A percentile compares a stretch with the other conserved stretches of the same genome.
These are phyloP conservation scores for Protaetia brevitarsis DNA, from an alignment of 1,140 invertebrate genomes.

Conservation along the genomic window DNA sequence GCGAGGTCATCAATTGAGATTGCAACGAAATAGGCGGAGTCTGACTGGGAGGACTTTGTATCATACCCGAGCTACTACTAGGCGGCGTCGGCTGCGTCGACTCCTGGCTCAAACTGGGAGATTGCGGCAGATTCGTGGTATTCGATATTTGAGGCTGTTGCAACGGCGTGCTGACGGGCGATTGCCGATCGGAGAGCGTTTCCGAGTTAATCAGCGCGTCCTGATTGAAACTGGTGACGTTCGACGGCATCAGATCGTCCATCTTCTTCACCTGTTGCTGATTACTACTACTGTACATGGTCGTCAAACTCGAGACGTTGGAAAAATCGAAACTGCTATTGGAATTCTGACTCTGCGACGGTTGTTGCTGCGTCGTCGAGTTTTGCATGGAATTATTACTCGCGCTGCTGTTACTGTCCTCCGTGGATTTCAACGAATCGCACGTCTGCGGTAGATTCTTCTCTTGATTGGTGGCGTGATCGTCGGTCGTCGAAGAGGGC, in stretches of 20 bases:
- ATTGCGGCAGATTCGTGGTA: neutral
- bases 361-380: constrained; percentile 33
- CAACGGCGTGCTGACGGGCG: neutral
- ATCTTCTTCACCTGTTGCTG: constrained; percentile 48
- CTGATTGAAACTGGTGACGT: constrained; percentile 40
- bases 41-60: constrained; percentile 13
- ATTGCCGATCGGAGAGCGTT: neutral
- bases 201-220: constrained; percentile 27
- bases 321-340: constrained; percentile 45
- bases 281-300: constrained; percentile 45
- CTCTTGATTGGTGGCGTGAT: constrained; percentile 44
- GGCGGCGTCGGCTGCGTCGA: constrained; percentile 1
- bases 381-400: constrained; percentile 23
- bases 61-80: constrained; percentile 8
- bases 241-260: constrained; percentile 45
- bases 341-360: constrained; percentile 38
- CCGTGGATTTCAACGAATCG: constrained; percentile 39
- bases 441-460: constrained; percentile 43
- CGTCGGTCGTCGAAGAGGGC: constrained; percentile 48
- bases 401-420: constrained; percentile 37
- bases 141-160: constrained; percentile 22
- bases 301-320: constrained; percentile 43
- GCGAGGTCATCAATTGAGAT: constrained; percentile 2
- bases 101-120: constrained; percentile 4
- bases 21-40: constrained; percentile 7